Base-by-base conservation (phyloP, 2,888 invertebrate species). In the Drosophila aldrichi region DNA sequence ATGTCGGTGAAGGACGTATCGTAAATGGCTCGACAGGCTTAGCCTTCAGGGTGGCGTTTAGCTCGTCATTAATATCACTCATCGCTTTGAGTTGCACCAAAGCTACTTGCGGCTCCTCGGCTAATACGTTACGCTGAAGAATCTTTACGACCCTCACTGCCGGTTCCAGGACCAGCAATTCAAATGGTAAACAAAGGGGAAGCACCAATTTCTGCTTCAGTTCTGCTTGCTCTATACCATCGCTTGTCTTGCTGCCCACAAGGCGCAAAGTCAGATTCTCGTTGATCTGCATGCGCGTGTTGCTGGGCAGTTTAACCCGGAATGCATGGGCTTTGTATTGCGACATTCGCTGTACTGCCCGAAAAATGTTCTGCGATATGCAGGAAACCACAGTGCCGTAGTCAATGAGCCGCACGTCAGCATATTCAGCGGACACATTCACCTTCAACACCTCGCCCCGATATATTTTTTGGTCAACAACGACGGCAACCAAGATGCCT, bases 351-450 rank as follows among this genome's bases (percentile, higher is more conserved):
- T 59, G 18, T 0, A 66, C 16, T 0, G 82, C 16, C 1, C 20
- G 7, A 41, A 74, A 84, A 10, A 89, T 59, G 18, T 64, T 9
- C 1, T 12, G 6, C 0, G 25, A 59, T 29, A 0, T 7, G 16
- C 51, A 20, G 1, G 0, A 16, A 4, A 52, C 12, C 6, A 66
- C 14, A 2, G 22, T 1, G 2, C 85, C 85, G 38, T 41, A 56
- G 63, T 86, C 85, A 52, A 86, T 76, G 1, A 87, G 29, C 3
- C 54, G 74, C 3, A 84, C 44, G 1, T 58, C 16, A 1, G 38
- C 86, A 20, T 20, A 7, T 3, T 62, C 7, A 0, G 4, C 0
- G 1, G 20, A 5, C 0, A 4, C 7, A 12, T 43, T 14, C 2
- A 84, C 7, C 0, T 7, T 7, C 10, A 66, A 1, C 0, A 86